These are phyloP conservation scores for Myxocyprinus asiaticus DNA, from an alignment of 2,113 vertebrate genomes.

Conservation along the genomic window DNA sequence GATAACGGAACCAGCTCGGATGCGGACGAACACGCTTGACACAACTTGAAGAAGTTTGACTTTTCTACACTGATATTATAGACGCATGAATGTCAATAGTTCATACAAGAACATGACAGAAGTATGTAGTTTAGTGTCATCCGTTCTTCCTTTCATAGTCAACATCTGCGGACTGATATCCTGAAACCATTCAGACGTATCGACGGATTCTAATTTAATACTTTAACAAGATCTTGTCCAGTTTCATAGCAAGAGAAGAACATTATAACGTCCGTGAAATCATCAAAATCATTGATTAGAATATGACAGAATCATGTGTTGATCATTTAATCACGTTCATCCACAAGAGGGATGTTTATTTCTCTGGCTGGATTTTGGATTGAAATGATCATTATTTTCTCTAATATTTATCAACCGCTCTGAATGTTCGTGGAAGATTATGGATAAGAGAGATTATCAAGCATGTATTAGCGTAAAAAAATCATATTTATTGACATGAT, in stretches of 20 bases:
- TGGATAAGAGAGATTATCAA: constrained; percentile 27
- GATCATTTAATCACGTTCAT: too few relatives aligned
- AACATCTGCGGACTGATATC: background rate
- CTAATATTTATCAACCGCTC: constrained; percentile 2
- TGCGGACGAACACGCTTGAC: constrained; percentile 15
- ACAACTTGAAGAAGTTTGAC: background rate
- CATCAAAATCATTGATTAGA: too few relatives aligned
- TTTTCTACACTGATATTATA: background rate
- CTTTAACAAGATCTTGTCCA: too few relatives aligned
- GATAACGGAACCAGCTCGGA: constrained; percentile 51
- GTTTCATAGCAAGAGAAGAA: too few relatives aligned
- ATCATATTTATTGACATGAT: constrained; percentile 45
- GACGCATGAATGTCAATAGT: background rate
- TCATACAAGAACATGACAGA: background rate
- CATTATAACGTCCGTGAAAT: too few relatives aligned
- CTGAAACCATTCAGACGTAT: background rate
- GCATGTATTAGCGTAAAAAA: constrained; percentile 43
- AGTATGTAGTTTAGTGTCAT: constrained; percentile 23
- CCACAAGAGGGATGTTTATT: too few relatives aligned
- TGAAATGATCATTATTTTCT: too few relatives aligned
- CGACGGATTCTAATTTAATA: too few relatives aligned
- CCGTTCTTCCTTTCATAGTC: background rate
- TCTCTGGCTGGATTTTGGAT: too few relatives aligned
- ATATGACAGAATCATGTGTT: too few relatives aligned
- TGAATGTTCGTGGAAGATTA: constrained; percentile 4